Base-by-base conservation (phyloP, 64 coral and sea anemone species). In the Hydrozoanthus tunicans region DNA sequence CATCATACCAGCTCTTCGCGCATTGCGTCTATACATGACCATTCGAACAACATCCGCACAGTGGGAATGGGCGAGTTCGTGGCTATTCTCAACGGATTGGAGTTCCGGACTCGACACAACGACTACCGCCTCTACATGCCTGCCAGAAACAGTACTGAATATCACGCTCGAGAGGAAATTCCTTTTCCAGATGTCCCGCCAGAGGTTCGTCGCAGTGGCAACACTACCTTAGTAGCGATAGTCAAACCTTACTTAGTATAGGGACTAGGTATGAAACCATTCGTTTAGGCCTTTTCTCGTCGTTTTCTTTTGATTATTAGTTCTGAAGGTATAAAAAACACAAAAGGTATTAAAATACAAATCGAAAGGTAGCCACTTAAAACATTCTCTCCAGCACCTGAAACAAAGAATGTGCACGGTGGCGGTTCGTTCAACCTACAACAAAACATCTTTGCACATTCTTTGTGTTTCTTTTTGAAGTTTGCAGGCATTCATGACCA, bases 41-140 rank as follows among this genome's bases (percentile, higher is more conserved):
- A 91, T 11, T 91, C 89, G 14, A 80, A 91, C 9, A 43, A 43
- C 32, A 43, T 43, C 32, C 32, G 32, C 2, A 43, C 32, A 43
- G 32, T 43, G 32, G 32, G 32, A 43, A 43, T 43, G 32, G 32
- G 32, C 32, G 32, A 43, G 32, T 43, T 43, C 32, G 32, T 43
- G 26, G 89, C 26, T n/a, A 60, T 91, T 15, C 73, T 91, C 3
- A 91, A 91, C 26, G 89, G 89, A 4, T 75, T 91, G 15, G 89
- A 91, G 32, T 91, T 91, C 66, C 89, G 89, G 1, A 91, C 89
- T 53, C 32, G 89, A 62, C 89, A 91, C 55, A 91, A 91, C 14
- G 89, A 91, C 59, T 91, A 91, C 77, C 89, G 89, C 15, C 77
- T 91, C 13, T 79, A 80, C 59, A 91, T 64, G 77, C 76, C 89